These are phyloP conservation scores for Syngnathus typhle DNA, from an alignment of 2,113 vertebrate genomes.

Conservation along the genomic window DNA sequence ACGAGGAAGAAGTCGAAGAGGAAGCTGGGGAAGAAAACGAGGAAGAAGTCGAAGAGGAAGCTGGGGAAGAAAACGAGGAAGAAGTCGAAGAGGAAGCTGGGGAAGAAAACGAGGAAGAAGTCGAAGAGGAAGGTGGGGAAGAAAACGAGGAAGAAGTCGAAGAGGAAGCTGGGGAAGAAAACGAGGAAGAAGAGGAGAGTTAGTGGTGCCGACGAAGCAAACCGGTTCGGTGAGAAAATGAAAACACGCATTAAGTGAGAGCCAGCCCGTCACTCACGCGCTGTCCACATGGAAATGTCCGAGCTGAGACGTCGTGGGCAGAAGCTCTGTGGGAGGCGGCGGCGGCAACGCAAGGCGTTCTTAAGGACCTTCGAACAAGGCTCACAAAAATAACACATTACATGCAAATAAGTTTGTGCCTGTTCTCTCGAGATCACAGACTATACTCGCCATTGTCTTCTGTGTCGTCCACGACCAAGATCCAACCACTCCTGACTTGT, in stretches of 20 bases:
- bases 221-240: not conserved
- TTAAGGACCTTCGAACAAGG: constrained; percentile 43
- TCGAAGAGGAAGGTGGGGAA: not conserved
- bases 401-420: constrained; percentile 47
- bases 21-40: not conserved
- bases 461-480: constrained; percentile 35
- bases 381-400: constrained; percentile 24
- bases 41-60: constrained; percentile 12
- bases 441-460: constrained; percentile 23
- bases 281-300: not conserved
- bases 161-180: constrained; percentile 7
- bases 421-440: constrained; percentile 34
- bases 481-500: constrained; percentile 20
- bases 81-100: not conserved
- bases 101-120: constrained; percentile 8
- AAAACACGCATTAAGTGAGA: not conserved
- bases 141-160: not conserved
- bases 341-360: not conserved
- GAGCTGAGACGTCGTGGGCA: not conserved
- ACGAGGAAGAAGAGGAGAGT: constrained; percentile 34
- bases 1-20: not conserved
- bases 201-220: constrained; percentile 10
- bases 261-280: not conserved
- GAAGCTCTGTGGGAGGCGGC: not conserved
- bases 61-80: not conserved